Evolutionary conservation across 1,140 invertebrate species (phyloP).

Genomic region (Drosophila obscura): DNA sequence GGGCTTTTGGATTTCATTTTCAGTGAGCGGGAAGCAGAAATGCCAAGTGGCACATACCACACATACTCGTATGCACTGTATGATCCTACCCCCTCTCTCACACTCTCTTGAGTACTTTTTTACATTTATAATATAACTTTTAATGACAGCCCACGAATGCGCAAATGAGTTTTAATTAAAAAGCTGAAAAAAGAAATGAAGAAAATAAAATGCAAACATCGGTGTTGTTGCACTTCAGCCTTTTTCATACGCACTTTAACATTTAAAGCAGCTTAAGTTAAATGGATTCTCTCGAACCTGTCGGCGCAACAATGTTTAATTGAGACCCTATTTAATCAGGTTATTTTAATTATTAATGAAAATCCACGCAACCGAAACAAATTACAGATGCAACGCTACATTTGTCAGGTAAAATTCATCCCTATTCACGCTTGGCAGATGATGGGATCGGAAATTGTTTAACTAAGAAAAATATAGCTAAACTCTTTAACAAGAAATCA

Average conservation of each 20-base stretch:
- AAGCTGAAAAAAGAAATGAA: conserved; percentile 15
- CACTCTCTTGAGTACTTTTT: neutral
- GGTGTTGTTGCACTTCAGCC: conserved; percentile 23
- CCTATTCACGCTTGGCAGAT: too few species aligned
- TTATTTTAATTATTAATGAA: neutral
- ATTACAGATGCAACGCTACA: too few species aligned
- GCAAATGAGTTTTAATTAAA: conserved; percentile 62
- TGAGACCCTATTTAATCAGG: too few species aligned
- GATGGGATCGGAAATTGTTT: too few species aligned
- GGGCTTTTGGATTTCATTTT: conserved; percentile 33
- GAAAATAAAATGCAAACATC: conserved; percentile 23
- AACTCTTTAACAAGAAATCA: too few species aligned
- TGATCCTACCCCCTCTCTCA: neutral
- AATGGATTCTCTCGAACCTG: neutral
- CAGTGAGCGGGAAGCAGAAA: conserved; percentile 19
- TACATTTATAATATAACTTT: conserved; percentile 23
- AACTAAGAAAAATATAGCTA: too few species aligned
- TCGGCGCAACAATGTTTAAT: too few species aligned
- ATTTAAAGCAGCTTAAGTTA: conserved; percentile 29
- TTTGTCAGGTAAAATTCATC: too few species aligned
- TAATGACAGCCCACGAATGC: conserved; percentile 49
- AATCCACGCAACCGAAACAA: too few species aligned
- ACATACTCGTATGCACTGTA: neutral
- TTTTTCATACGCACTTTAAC: neutral
- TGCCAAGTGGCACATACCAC: conserved; percentile 21